These are phyloP conservation scores for Lissonota sp. DNA, from an alignment of 2,888 invertebrate genomes.

Conservation along the genomic window DNA sequence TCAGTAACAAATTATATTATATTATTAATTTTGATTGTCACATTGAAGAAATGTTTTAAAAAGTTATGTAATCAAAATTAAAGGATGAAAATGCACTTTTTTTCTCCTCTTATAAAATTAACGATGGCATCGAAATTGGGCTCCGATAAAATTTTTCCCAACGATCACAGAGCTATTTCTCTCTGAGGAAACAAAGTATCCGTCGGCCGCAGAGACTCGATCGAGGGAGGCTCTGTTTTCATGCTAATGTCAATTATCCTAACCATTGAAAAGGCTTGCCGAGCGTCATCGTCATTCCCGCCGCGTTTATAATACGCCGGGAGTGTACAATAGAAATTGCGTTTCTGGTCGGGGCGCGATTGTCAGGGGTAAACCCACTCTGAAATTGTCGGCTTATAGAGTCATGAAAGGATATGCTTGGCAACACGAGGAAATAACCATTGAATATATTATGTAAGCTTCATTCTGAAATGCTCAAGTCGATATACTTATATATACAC, in stretches of 20 bases:
- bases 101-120: not conserved
- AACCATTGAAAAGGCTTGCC: slow-evolving; percentile 31
- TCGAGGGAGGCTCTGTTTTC: slow-evolving; percentile 55
- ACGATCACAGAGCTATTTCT: too few relatives aligned
- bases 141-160: too few relatives aligned
- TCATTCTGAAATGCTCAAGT: slow-evolving; percentile 4
- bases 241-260: slow-evolving; percentile 66
- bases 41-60: too few relatives aligned
- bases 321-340: slow-evolving; percentile 21
- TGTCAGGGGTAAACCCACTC: slow-evolving; percentile 33
- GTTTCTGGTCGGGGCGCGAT: slow-evolving; percentile 29
- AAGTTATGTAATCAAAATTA: too few relatives aligned
- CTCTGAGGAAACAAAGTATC: not conserved
- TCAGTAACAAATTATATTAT: too few relatives aligned
- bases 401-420: not conserved
- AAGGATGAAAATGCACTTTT: not conserved
- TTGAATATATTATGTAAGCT: slow-evolving; percentile 23
- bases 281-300: slow-evolving; percentile 15
- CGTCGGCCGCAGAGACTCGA: not conserved
- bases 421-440: slow-evolving; percentile 15
- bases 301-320: not conserved
- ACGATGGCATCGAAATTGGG: too few relatives aligned
- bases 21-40: too few relatives aligned
- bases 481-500: too few relatives aligned
- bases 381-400: slow-evolving; percentile 7